These are phyloP conservation scores for Drosophila tani DNA, from an alignment of 1,140 invertebrate species.

Conservation along the genomic window DNA sequence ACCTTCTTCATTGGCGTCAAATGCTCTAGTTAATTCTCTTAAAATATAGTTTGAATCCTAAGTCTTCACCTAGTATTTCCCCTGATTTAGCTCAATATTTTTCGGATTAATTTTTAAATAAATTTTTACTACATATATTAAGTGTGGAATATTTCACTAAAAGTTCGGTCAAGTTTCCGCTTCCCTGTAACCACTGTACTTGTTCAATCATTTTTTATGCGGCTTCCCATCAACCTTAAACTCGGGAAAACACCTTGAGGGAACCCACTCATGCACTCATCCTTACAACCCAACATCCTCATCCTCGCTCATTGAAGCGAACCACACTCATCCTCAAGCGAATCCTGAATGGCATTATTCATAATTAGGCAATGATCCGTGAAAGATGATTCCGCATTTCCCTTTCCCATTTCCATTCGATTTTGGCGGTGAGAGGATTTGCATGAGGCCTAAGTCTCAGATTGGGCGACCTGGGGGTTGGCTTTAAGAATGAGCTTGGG, in stretches of 20 bases:
- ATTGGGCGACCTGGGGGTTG: constrained; percentile 17
- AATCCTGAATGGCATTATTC: constrained; percentile 76
- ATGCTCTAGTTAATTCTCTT: too few relatives aligned
- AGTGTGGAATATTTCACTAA: too few relatives aligned
- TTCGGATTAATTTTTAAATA: neutral
- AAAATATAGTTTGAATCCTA: neutral
- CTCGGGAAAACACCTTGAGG: constrained; percentile 63
- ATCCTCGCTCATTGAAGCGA: constrained; percentile 16
- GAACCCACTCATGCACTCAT: constrained; percentile 35
- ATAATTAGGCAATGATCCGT: constrained; percentile 82
- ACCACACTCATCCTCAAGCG: constrained; percentile 7
- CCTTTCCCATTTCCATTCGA: constrained; percentile 53
- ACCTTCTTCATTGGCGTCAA: too few relatives aligned
- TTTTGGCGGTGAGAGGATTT: constrained; percentile 75
- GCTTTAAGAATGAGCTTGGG: constrained; percentile 27
- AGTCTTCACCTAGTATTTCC: neutral
- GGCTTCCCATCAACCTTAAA: constrained; percentile 24
- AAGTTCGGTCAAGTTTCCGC: neutral
- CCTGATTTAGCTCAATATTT: neutral
- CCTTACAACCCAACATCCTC: constrained; percentile 9
- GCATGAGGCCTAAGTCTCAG: constrained; percentile 53
- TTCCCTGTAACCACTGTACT: neutral
- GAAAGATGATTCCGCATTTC: constrained; percentile 80
- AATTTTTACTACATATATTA: neutral
- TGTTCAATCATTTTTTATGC: neutral